phyloP scores from a whole-genome alignment of 2,113 vertebrate species.

The Pygoscelis adeliae region DNA sequence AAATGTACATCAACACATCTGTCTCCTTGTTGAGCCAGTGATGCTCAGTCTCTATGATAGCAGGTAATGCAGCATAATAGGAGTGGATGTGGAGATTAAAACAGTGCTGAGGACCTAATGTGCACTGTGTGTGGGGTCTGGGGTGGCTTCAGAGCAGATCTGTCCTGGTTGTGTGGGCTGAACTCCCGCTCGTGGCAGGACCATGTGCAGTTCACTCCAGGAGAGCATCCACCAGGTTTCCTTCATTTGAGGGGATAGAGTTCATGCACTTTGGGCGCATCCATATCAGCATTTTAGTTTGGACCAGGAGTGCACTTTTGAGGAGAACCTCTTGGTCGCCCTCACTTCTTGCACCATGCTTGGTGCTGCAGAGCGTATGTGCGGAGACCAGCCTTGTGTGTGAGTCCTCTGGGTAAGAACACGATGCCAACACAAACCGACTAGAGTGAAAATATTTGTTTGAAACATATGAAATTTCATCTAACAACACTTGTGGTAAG shows the following conservation, averaged over 20 bases:
- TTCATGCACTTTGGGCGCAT: fast-evolving
- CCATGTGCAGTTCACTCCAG: background rate
- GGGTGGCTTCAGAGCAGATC: background rate
- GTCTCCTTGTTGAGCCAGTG: background rate
- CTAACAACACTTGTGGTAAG: background rate
- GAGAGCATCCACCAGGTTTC: background rate
- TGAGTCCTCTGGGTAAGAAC: too few species aligned
- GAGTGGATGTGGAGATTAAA: background rate
- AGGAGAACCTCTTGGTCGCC: background rate
- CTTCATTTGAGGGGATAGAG: background rate
- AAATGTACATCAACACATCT: fast-evolving
- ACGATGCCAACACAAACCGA: too few species aligned
- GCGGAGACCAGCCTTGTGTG: too few species aligned
- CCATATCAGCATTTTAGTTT: fast-evolving
- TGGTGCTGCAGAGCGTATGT: background rate
- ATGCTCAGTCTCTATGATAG: background rate
- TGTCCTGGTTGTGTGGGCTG: background rate
- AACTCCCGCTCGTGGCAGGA: background rate
- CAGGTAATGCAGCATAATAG: fast-evolving
- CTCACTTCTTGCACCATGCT: background rate
- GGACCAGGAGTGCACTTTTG: background rate
- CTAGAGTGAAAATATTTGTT: background rate
- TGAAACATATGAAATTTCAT: background rate
- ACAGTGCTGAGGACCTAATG: background rate
- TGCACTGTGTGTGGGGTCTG: fast-evolving